Conservation (phyloP, 2,797 vertebrate species). For the Mastacembelus armatus region DNA sequence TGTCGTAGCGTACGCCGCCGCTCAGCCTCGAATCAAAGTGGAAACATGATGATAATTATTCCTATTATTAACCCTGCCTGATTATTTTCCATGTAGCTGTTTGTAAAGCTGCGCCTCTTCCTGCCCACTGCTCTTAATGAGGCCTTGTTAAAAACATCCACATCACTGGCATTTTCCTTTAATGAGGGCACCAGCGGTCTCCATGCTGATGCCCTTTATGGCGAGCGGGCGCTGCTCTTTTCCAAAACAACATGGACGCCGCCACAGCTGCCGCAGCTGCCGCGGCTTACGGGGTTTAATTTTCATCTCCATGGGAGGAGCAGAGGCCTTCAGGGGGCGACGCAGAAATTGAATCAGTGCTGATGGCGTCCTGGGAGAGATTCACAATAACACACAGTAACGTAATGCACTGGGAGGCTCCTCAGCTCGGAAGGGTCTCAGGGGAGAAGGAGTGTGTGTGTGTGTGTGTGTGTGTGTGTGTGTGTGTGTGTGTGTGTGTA, state of each 20-base stretch:
- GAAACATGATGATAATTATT: constrained; percentile 48
- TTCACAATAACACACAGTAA: constrained; percentile 54
- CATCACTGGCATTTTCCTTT: constrained; percentile 63
- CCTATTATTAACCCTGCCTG: constrained; percentile 56
- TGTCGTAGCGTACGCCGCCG: not conserved
- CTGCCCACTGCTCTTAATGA: constrained; percentile 56
- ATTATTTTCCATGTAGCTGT: constrained; percentile 56
- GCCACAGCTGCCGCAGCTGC: constrained; percentile 37
- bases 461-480: constrained; percentile 9
- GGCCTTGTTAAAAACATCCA: constrained; percentile 73
- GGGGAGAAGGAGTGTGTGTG: constrained; percentile 18
- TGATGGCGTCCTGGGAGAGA: constrained; percentile 63
- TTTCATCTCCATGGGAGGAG: constrained; percentile 49
- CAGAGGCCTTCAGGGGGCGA: constrained; percentile 41
- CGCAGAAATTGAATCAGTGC: constrained; percentile 70
- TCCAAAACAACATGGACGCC: constrained; percentile 72
- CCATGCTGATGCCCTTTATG: constrained; percentile 52
- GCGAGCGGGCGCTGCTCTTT: constrained; percentile 46
- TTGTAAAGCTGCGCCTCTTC: constrained; percentile 40
- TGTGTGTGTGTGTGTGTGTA: not conserved
- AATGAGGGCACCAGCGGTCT: constrained; percentile 50
- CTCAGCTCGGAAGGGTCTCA: constrained; percentile 31
- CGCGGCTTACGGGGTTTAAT: constrained; percentile 51
- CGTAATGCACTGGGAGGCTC: constrained; percentile 43
- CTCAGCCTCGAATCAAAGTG: constrained; percentile 16